phyloP scores from a whole-genome alignment of 2,113 vertebrate genomes.

The Acinonyx jubatus region DNA sequence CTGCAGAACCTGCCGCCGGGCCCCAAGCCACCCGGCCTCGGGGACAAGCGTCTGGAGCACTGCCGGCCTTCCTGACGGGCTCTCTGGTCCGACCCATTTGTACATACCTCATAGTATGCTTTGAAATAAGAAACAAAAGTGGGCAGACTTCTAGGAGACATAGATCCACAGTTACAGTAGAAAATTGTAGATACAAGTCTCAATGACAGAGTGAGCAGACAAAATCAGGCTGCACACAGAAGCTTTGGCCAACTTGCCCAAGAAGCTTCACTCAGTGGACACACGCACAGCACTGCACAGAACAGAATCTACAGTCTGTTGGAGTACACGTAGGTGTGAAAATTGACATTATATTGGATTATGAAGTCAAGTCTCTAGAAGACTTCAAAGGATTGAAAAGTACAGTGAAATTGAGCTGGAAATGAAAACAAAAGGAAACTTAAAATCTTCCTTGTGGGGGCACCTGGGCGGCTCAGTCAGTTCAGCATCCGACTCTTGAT shows the following conservation, averaged over 20 bases:
- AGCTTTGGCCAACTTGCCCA: too few species aligned
- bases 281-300: background rate
- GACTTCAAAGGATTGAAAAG: background rate
- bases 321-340: rapidly evolving
- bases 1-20: conserved; percentile 89
- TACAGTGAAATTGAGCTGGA: background rate
- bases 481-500: too few species aligned
- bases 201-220: background rate
- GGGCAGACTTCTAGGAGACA: background rate
- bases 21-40: rapidly evolving
- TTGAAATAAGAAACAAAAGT: background rate
- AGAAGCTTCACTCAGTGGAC: background rate
- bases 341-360: rapidly evolving
- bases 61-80: conserved; percentile 60
- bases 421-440: background rate
- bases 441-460: background rate
- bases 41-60: background rate
- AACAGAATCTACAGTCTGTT: background rate
- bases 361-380: background rate
- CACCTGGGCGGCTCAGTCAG: too few species aligned
- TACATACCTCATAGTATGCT: too few species aligned
- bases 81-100: rapidly evolving
- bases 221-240: too few species aligned
- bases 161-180: background rate
- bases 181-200: background rate